Percentiles rank a stretch among this genome's conserved stretches.
Conservation (phyloP, 2,888 invertebrate species). For the Limnephilus auricula region DNA sequence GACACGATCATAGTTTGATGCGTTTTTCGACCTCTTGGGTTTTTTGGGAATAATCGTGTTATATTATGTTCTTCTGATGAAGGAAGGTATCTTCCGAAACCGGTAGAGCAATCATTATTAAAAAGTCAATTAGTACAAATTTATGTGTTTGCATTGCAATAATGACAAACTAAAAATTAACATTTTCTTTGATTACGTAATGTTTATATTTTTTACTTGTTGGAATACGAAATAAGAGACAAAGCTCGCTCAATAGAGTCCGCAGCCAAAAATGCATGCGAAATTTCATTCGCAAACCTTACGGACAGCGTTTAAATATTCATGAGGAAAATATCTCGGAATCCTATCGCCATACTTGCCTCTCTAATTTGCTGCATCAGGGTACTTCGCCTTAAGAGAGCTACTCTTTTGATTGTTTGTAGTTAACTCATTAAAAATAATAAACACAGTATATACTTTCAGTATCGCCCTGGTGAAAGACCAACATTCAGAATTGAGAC, state of each 20-base stretch:
- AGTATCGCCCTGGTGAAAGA: too few species aligned
- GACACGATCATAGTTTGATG: too few species aligned
- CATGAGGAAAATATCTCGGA: constrained; percentile 53
- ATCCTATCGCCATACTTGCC: constrained; percentile 36
- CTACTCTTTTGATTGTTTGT: neutral
- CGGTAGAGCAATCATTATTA: too few species aligned
- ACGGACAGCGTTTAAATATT: constrained; percentile 52
- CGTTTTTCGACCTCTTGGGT: too few species aligned
- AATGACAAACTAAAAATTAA: neutral
- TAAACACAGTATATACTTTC: too few species aligned
- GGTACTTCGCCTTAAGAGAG: neutral
- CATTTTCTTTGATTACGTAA: too few species aligned
- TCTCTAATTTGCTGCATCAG: neutral
- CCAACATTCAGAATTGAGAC: too few species aligned
- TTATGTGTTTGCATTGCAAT: too few species aligned
- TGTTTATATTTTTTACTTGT: neutral
- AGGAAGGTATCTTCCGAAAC: too few species aligned
- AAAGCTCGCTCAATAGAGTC: constrained; percentile 4
- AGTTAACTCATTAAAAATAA: neutral
- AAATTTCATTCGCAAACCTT: constrained; percentile 35
- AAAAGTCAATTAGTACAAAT: too few species aligned
- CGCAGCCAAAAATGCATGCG: constrained; percentile 46
- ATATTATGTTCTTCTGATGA: too few species aligned
- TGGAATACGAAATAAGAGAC: neutral
- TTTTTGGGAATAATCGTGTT: too few species aligned